Percentiles rank a stretch among this genome's conserved stretches.
phyloP scores from a whole-genome alignment of 2,797 vertebrate species.

The Spinus pinus region DNA sequence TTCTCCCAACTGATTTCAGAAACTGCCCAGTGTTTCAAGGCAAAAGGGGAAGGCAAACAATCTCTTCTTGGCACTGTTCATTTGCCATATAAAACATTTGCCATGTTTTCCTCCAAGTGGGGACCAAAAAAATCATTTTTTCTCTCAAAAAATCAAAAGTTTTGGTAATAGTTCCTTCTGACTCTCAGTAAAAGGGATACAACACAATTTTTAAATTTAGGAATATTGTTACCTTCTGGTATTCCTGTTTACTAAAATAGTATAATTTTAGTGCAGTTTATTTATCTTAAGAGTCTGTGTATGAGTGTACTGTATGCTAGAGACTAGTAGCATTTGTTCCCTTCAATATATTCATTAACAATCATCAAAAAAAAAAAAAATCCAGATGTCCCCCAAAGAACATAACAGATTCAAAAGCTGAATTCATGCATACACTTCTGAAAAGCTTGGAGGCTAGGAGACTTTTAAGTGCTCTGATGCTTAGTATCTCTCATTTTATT shows the following conservation, averaged over 20 bases:
- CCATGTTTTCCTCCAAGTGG: not conserved
- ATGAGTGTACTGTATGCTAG: not conserved
- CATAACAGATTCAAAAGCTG: not conserved
- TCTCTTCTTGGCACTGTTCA: not conserved
- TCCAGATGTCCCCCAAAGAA: not conserved
- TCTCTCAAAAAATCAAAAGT: not conserved
- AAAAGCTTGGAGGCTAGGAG: not conserved
- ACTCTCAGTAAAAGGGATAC: not conserved
- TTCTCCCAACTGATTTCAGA: not conserved
- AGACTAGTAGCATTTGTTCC: not conserved
- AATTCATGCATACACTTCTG: not conserved
- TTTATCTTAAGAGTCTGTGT: not conserved
- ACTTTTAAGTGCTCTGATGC: not conserved
- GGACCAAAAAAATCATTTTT: fast-evolving
- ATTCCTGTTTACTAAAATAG: not conserved
- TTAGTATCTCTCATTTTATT: not conserved
- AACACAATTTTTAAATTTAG: not conserved
- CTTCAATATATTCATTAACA: not conserved
- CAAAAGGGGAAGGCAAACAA: not conserved
- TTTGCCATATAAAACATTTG: not conserved
- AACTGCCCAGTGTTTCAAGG: not conserved
- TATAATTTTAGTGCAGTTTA: not conserved
- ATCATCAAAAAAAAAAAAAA: not conserved
- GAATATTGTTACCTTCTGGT: not conserved
- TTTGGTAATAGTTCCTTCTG: not conserved